phyloP scores from a whole-genome alignment of 2,113 vertebrate species.

The Tylochromis polylepis region DNA sequence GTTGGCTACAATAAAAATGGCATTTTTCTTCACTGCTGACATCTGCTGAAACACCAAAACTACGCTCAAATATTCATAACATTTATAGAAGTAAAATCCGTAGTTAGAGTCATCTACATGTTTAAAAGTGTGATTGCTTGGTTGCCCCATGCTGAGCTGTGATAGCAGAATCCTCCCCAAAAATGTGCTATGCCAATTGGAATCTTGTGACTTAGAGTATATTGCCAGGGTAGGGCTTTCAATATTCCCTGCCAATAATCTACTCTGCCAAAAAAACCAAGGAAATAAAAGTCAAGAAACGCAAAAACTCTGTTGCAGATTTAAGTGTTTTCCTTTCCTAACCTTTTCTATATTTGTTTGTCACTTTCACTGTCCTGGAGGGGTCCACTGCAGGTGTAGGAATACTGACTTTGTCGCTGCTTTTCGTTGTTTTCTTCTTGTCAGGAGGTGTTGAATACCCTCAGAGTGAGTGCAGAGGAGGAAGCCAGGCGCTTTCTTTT shows the following conservation, averaged over 20 bases:
- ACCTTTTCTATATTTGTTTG: slow-evolving; percentile 15
- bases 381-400: slow-evolving; percentile 39
- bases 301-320: neutral
- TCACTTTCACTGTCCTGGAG: slow-evolving; percentile 34
- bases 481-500: neutral
- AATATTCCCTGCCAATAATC: neutral
- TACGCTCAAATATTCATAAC: neutral
- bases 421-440: slow-evolving; percentile 40
- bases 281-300: neutral
- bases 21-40: neutral
- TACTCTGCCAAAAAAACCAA: neutral
- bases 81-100: neutral
- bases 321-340: neutral
- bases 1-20: accelerated
- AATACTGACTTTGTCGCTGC: slow-evolving; percentile 19
- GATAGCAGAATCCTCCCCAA: neutral
- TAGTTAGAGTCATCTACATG: neutral
- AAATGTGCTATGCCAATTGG: neutral
- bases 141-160: neutral
- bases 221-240: neutral
- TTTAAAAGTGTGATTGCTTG: neutral
- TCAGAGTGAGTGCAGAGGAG: neutral
- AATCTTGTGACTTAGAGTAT: neutral
- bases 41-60: neutral
- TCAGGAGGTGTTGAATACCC: slow-evolving; percentile 46